These are phyloP conservation scores for Mesopsocus fuscifrons DNA, from an alignment of 2,888 invertebrate genomes.

Conservation along the genomic window DNA sequence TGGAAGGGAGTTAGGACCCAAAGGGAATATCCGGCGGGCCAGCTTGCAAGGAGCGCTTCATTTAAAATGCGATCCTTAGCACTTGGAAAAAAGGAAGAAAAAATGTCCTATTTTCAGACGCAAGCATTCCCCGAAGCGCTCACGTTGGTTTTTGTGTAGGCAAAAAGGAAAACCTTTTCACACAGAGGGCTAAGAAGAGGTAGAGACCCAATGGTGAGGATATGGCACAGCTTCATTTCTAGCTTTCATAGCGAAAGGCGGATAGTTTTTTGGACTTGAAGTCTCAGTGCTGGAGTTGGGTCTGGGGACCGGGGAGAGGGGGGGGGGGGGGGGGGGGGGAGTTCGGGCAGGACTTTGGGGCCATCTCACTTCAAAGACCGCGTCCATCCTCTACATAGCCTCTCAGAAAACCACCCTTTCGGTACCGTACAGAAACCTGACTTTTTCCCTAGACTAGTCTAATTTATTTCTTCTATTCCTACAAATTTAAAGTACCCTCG, in stretches of 20 bases:
- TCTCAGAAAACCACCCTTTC: no score
- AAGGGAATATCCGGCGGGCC: no score
- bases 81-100: slow-evolving; percentile 1
- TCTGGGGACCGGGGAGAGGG: slow-evolving; percentile 3
- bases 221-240: slow-evolving; percentile 2
- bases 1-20: no score
- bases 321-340: slow-evolving; percentile 4
- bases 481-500: no score
- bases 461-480: no score
- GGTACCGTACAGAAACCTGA: no score
- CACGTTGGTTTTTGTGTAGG: slow-evolving; percentile 11
- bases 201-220: background rate
- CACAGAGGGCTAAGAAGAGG: background rate
- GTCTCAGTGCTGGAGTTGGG: slow-evolving; percentile 8
- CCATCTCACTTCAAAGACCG: no score
- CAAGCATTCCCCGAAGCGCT: slow-evolving; percentile 7
- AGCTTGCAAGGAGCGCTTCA: background rate
- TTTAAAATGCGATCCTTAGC: background rate
- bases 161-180: slow-evolving; percentile 9
- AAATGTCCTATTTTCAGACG: slow-evolving; percentile 7
- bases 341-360: slow-evolving; percentile 10
- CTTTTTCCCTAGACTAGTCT: no score
- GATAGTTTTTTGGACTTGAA: slow-evolving; percentile 11
- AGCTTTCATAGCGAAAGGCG: slow-evolving; percentile 3
- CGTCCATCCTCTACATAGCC: no score